Evolutionary conservation across 2,888 invertebrate species (phyloP), one percentile per base, ranked within the genome.

Genomic region (Temnothorax ravouxi): DNA sequence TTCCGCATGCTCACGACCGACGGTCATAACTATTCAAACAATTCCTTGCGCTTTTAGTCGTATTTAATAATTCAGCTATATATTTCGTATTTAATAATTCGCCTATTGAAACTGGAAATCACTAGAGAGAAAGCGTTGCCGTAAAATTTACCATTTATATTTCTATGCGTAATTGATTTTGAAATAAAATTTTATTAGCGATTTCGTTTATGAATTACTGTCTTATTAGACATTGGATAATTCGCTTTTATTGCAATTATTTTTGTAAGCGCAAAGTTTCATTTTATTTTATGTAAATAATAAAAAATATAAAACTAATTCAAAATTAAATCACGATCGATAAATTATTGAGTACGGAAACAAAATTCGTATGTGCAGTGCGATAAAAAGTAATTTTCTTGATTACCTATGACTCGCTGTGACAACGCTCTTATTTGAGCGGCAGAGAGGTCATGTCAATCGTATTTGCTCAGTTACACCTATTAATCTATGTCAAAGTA

Each of bases 401-500:
- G 13, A 79, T 59, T 44, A 56, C 3, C 6, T 0, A 25, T 52
- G 13, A 25, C 13, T 2, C 29, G 2, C 50, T 11, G 18, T 38
- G 18, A 41, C 54, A 66, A 5, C n/a, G 29, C 5, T 54, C 56
- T 67, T 77, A 56, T 77, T 67, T 59, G 18, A 79, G 15, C 9
- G 18, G 15, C 6, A 25, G n/a, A 67, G 44, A 67, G 44, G 8
- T 56, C 41, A 62, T 54, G 41, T 66, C 79, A 59, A 69, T 69
- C 69, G 34, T 59, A 79, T 34, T 59, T 69, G 44, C 47, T 34
- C 69, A 69, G 56, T 79, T 59, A 34, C 29, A 56, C 18, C 34
- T 34, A 75, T 79, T 56, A 69, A 4, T 79, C 34, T 47, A 47
- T 18, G 69, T 79, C 34, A 6, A 79, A 34, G 21, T 69, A 59